Evolutionary conservation across 2,888 invertebrate genomes (phyloP), one percentile per base, ranked within the genome.

Genomic region (Pandemis cinnamomeana): DNA sequence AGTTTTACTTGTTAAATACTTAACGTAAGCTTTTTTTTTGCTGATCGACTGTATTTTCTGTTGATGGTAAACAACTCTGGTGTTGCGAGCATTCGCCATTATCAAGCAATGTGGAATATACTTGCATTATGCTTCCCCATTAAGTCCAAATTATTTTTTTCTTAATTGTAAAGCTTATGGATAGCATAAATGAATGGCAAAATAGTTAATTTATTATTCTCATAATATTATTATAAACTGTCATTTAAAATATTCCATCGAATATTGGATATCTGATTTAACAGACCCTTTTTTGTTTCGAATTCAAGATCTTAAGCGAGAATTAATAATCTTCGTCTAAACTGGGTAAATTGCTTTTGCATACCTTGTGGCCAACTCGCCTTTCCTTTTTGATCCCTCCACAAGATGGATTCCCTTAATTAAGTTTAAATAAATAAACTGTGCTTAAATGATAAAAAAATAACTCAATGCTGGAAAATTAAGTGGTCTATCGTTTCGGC

Each of bases 281-380:
- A 61, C 41, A 61, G 61, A 61, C 61, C 61, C 42, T 58, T 58
- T 58, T 58, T 58, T 58, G 58, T 58, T 58, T 58, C 10, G 27
- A 11, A 58, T 27, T 58, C 27, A 58, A 58, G 58, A 58, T 67
- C 41, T 41, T 67, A 44, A 67, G 13, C 15, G 67, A 62, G 53
- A 67, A 62, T 72, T 67, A 72, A 62, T 67, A 61, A 51, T 68
- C 62, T 46, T 72, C 55, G 55, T 46, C 15, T 68, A 55, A 72
- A 63, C 67, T 62, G 53, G 41, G 3, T n/a, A 72, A 73, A 73
- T 73, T 73, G 72, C 69, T 73, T 72, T 73, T 69, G 69, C 63
- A 73, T 73, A 60, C 72, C 72, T 73, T 69, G 63, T 60, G 69
- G 69, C 62, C 53, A 72, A 67, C 72, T 69, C 64, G 48, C 36